Evolutionary conservation across 2,888 invertebrate species (phyloP).

Genomic region (Eupithecia insigniata): DNA sequence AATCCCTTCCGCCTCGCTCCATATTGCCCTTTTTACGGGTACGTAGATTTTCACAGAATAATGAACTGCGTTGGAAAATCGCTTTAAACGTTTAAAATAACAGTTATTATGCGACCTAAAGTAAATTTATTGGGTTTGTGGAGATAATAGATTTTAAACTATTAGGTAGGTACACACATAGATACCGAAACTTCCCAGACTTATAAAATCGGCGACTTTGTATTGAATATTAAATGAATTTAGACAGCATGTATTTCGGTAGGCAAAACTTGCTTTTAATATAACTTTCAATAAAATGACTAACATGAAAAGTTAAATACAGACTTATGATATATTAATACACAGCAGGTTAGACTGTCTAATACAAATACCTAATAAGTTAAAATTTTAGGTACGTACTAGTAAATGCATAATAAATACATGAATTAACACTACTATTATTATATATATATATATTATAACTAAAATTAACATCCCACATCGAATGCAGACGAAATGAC

Average conservation of each 20-base stretch:
- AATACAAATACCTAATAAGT: too few relatives aligned
- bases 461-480: too few relatives aligned
- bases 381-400: too few relatives aligned
- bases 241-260: not conserved
- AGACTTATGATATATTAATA: too few relatives aligned
- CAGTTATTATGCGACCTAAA: not conserved
- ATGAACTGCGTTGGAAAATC: slow-evolving; percentile 14
- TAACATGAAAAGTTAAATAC: not conserved
- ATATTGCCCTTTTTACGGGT: slow-evolving; percentile 45
- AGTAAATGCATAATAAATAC: too few relatives aligned
- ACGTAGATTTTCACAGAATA: slow-evolving; percentile 10
- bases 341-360: too few relatives aligned
- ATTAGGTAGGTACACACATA: not conserved
- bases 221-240: not conserved
- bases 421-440: too few relatives aligned
- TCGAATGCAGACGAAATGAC: too few relatives aligned
- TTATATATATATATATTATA: too few relatives aligned
- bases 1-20: slow-evolving; percentile 44
- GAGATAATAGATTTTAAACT: slow-evolving; percentile 7
- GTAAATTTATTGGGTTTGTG: slow-evolving; percentile 3
- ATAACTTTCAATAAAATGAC: not conserved
- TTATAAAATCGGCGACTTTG: not conserved
- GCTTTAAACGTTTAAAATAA: slow-evolving; percentile 9
- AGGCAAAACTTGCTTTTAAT: not conserved
- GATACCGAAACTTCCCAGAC: not conserved